These are phyloP conservation scores for Chelon auratus DNA, from an alignment of 2,797 vertebrate genomes.

Conservation along the genomic window DNA sequence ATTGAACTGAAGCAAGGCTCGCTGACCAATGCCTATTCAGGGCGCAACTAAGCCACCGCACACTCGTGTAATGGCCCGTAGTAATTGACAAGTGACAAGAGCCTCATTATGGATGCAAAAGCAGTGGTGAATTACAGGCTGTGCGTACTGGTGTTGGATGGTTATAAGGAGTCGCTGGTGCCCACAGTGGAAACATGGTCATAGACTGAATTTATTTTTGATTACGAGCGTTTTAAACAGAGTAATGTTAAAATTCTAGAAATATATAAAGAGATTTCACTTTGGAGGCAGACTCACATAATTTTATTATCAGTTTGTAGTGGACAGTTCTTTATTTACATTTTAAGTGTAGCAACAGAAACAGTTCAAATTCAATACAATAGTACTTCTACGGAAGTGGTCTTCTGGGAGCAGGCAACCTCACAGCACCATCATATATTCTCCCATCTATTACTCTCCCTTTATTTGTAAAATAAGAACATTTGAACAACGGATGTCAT, in stretches of 20 bases:
- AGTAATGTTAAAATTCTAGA: not conserved
- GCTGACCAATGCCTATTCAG: conserved; percentile 69
- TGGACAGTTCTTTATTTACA: not conserved
- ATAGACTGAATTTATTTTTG: not conserved
- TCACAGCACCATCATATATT: too few relatives aligned
- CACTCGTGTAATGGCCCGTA: conserved; percentile 81
- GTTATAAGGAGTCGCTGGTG: conserved; percentile 21
- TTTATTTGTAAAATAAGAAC: too few relatives aligned
- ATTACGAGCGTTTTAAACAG: not conserved
- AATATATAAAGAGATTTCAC: not conserved
- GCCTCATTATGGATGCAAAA: conserved; percentile 63
- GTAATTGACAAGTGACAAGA: conserved; percentile 79
- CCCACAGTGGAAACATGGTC: not conserved
- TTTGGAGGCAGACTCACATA: not conserved
- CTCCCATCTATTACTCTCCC: too few relatives aligned
- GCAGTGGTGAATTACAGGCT: conserved; percentile 53
- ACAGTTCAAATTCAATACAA: too few relatives aligned
- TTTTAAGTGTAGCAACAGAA: too few relatives aligned
- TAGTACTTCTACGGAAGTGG: too few relatives aligned
- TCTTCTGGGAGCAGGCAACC: too few relatives aligned
- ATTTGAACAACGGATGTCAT: too few relatives aligned
- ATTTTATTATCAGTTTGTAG: not conserved
- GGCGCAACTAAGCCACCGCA: conserved; percentile 63
- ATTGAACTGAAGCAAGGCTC: conserved; percentile 82
- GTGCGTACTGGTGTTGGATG: conserved; percentile 19